Percentiles rank a stretch among this genome's conserved stretches.
Evolutionary conservation across 2,113 vertebrate species (phyloP).

Genomic region (Sturnira hondurensis): DNA sequence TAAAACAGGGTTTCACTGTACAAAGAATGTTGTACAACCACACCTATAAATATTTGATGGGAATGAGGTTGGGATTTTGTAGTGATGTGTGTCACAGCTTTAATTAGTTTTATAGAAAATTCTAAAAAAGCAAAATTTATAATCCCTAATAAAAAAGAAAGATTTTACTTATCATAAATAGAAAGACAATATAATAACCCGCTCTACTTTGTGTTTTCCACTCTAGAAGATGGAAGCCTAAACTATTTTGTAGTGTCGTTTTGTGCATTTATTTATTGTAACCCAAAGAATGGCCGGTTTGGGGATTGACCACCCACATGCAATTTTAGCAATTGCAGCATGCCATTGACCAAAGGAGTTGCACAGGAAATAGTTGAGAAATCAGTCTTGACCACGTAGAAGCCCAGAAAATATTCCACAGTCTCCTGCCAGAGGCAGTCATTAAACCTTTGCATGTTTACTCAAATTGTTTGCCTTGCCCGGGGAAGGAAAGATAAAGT

Average conservation of each 20-base stretch:
- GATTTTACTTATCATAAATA: neutral
- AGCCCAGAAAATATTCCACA: neutral
- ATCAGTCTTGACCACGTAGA: neutral
- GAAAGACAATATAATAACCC: neutral
- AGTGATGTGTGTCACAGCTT: neutral
- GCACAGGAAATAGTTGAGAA: slow-evolving; percentile 24
- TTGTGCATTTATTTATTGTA: slow-evolving; percentile 22
- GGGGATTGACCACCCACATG: neutral
- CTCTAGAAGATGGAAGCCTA: neutral
- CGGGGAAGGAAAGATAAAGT: neutral
- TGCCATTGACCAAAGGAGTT: neutral
- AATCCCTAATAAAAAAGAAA: neutral
- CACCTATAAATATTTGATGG: neutral
- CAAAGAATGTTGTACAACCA: neutral
- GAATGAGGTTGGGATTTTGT: neutral
- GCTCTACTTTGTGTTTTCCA: neutral
- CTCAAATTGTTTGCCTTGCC: neutral
- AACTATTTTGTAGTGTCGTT: neutral
- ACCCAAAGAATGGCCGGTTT: neutral
- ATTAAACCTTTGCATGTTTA: neutral
- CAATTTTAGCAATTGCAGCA: neutral
- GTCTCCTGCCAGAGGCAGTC: neutral
- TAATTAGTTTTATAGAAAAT: neutral
- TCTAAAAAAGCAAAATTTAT: neutral
- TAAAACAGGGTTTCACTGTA: neutral